Evolutionary conservation across 2,888 invertebrate genomes (phyloP).

Genomic region (Chydorus sphaericus): DNA sequence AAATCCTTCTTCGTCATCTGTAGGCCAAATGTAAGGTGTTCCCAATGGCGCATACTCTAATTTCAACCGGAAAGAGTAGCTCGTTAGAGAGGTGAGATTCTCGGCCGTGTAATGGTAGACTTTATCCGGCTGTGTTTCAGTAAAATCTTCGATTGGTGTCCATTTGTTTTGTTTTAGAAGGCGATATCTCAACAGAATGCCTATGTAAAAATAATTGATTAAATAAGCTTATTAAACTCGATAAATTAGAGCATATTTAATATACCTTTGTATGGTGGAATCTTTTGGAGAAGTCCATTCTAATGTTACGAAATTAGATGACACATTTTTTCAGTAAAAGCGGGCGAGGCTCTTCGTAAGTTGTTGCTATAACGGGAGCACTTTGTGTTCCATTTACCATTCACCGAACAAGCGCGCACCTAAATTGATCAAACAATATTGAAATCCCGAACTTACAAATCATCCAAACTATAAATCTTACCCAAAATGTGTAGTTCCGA

Average conservation of each 20-base stretch:
- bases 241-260: too few relatives aligned
- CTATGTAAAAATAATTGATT: background rate
- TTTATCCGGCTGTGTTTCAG: background rate
- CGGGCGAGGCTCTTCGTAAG: slow-evolving; percentile 54
- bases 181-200: background rate
- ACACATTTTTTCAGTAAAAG: slow-evolving; percentile 40
- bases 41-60: background rate
- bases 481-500: slow-evolving; percentile 55
- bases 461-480: too few relatives aligned
- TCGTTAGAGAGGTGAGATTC: background rate
- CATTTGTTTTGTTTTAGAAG: background rate
- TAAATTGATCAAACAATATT: slow-evolving; percentile 15
- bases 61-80: background rate
- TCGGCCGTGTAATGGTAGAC: background rate
- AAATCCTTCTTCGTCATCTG: background rate
- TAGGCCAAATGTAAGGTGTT: background rate
- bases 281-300: slow-evolving; percentile 49
- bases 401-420: slow-evolving; percentile 49
- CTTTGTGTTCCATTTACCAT: slow-evolving; percentile 48
- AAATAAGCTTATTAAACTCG: too few relatives aligned
- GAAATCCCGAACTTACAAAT: too few relatives aligned
- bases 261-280: slow-evolving; percentile 24
- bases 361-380: slow-evolving; percentile 42
- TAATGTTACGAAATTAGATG: slow-evolving; percentile 45
- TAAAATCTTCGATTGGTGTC: background rate